These are phyloP conservation scores for Oophaga pumilio DNA, from an alignment of 2,113 vertebrate species.

Conservation along the genomic window DNA sequence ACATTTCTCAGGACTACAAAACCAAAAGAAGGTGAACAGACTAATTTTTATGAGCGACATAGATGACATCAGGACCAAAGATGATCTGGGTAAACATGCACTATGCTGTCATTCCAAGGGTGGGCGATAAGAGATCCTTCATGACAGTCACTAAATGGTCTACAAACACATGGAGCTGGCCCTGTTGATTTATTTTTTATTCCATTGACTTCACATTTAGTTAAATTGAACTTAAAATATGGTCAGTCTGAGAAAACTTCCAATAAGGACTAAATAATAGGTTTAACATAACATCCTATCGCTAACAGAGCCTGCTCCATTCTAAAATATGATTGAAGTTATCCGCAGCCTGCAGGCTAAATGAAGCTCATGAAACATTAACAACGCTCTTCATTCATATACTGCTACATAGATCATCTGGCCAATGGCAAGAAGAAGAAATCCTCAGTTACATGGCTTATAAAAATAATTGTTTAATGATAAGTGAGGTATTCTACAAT, in stretches of 20 bases:
- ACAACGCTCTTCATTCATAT: not conserved
- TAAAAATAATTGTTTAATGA: slow-evolving; percentile 1
- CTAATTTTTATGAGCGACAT: too few species aligned
- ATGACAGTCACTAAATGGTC: not conserved
- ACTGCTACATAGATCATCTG: not conserved
- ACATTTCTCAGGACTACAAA: too few species aligned
- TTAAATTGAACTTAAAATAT: not conserved
- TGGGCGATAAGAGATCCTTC: not conserved
- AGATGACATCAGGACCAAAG: too few species aligned
- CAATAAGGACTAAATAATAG: not conserved
- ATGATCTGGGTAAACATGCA: not conserved
- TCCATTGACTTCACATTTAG: not conserved
- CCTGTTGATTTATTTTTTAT: too few species aligned
- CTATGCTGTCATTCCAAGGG: not conserved
- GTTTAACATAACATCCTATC: not conserved
- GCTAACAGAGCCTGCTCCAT: not conserved
- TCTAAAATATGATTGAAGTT: not conserved
- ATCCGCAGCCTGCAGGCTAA: not conserved
- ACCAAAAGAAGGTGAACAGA: too few species aligned
- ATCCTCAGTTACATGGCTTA: not conserved
- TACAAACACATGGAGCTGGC: too few species aligned
- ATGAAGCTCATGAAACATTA: not conserved
- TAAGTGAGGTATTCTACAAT: not conserved
- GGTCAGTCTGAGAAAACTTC: not conserved
- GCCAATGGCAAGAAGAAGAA: not conserved